Evolutionary conservation across 2,113 vertebrate genomes (phyloP), one percentile per base, ranked within the genome.

Genomic region (Isichthys henryi): DNA sequence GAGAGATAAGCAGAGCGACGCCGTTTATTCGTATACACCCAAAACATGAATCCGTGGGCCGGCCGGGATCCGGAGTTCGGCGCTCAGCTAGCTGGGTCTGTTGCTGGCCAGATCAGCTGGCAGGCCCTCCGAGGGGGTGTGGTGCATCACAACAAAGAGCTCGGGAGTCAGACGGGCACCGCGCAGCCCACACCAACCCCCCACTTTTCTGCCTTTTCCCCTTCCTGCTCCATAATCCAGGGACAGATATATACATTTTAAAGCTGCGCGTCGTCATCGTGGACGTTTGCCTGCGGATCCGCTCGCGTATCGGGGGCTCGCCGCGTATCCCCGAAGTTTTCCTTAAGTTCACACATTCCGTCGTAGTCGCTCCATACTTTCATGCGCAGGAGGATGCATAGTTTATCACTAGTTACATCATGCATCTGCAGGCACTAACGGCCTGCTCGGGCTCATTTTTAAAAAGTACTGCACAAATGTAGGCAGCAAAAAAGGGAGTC

Each of bases 71-170:
- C 70, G 52, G 95, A 92, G 95, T 94, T 97, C 96, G 89, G 88
- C 94, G 95, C 95, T 97, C 96, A 88, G 88, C 94, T 97, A 96
- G 95, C 93, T 93, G 93, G 94, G 96, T 97, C 96, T 97, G 96
- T 97, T 97, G 96, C 96, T 96, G 96, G 96, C 96, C 96, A 96
- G 95, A 96, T 96, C 95, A 96, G 95, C 95, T 96, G 96, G 96
- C 96, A 95, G 95, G 93, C 93, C 95, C 93, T 95, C 93, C 94
- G 90, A 92, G 95, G 96, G 96, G 96, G 96, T 95, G 96, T 96
- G 96, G 96, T 94, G 94, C 96, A 94, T 96, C 94, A 96, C 94
- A 96, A 96, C 96, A 96, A 96, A 96, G 96, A 91, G 93, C 94
- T 95, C 90, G 93, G 90, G 93, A 95, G 93, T 93, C 92, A 95